Base-by-base conservation (phyloP, 30 jellyfish, hydroid and myxozoan genomes). In the Sanderia malayensis region DNA sequence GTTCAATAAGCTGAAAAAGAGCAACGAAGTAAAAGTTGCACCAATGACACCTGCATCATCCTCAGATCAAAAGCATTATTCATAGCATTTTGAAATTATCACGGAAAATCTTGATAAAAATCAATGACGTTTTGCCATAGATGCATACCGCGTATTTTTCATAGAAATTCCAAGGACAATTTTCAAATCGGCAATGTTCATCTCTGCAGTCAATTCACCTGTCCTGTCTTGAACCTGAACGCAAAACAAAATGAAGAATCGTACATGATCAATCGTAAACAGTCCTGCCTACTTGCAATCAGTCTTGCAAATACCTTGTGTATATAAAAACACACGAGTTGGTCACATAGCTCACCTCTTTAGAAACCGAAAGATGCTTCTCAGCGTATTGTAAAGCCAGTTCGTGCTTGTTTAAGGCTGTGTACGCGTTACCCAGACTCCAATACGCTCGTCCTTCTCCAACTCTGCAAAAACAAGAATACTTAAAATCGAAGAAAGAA, bases 401-500 rank as follows among this genome's bases (percentile, higher is more conserved):
- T 27, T 63, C 79, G 75, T 92, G 99, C 29, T 84, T 66, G 52
- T 80, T 88, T 52, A 92, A 22, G 2, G 96, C 93, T 6, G 99
- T 92, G 84, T 84, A 80, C 25, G 96, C 95, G 63, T 92, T 92
- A 0, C 99, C 99, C 18, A 92, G 82, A 61, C 99, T 92, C 99
- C 99, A 92, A 55, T 82, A 92, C 18, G 99, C 99, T 55, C 99
- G 55, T 2, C 99, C 99, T 68, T 92, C 96, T 10, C 99, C 99
- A 73, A 92, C 96, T 71, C 99, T 92, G 46, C 53, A 72, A 71
- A 11, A 10, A 32, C 57, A 58, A 8, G 18, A 29, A 61, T 13
- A 53, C 8, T 13, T 10, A 22, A 7, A 6, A 53, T 53, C 67
- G 19, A 20, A 61, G n/a, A n/a, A n/a, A n/a, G n/a, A n/a, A n/a